These are phyloP conservation scores for Halichoeres trimaculatus DNA, from an alignment of 2,113 vertebrate species.

Conservation along the genomic window DNA sequence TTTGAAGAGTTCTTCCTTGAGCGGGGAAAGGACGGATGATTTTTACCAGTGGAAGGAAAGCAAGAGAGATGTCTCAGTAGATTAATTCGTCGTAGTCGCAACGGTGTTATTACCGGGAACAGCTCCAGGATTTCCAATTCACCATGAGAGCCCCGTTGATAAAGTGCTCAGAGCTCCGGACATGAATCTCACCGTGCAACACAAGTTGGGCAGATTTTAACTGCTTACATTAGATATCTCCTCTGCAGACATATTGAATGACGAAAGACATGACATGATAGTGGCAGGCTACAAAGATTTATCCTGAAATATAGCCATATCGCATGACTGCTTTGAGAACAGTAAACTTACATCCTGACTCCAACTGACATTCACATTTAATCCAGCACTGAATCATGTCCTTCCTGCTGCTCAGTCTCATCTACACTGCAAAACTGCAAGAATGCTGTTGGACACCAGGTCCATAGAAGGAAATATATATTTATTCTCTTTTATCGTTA, in stretches of 20 bases:
- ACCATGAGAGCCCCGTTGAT: constrained; percentile 56
- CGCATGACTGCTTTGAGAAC: constrained; percentile 77
- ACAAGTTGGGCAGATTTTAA: constrained; percentile 68
- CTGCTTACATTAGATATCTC: constrained; percentile 74
- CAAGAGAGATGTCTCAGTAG: constrained; percentile 65
- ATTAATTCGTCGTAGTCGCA: constrained; percentile 63
- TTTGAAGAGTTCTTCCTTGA: constrained; percentile 54
- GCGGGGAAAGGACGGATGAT: constrained; percentile 56
- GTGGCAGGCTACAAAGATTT: constrained; percentile 80
- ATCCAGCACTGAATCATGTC: constrained; percentile 70
- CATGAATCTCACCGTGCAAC: constrained; percentile 66
- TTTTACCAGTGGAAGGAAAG: constrained; percentile 61
- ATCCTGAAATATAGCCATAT: constrained; percentile 79
- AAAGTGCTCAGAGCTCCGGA: constrained; percentile 62
- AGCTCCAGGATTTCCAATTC: constrained; percentile 71
- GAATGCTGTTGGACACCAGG: constrained; percentile 64
- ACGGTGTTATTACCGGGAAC: constrained; percentile 65
- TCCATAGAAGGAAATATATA: constrained; percentile 46
- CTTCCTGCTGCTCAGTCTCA: constrained; percentile 58
- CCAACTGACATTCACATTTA: constrained; percentile 75
- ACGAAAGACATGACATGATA: constrained; percentile 78
- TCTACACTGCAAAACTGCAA: constrained; percentile 52
- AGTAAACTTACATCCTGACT: constrained; percentile 77
- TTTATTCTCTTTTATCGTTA: constrained; percentile 37
- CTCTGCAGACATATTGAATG: constrained; percentile 78